Base-by-base conservation (phyloP, 2,888 invertebrate species). In the Atethmia centrago region DNA sequence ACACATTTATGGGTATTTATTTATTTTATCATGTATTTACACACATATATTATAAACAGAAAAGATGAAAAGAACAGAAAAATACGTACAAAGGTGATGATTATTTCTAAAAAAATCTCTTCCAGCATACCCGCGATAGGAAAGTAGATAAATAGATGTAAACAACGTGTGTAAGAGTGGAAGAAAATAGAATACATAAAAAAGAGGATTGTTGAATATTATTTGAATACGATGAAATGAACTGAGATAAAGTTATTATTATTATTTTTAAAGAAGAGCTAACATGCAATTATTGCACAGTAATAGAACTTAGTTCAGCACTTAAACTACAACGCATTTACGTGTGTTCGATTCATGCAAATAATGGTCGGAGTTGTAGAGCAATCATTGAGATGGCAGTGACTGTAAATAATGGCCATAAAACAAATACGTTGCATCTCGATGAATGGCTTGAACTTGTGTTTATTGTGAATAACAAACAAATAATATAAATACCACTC, bases 391-490 rank as follows among this genome's bases (percentile, higher is more conserved):
- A 70, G 25, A 77, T 63, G 62, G n/a, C 70, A 45, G 51, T 65
- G 71, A 78, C 73, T 62, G 82, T 61, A 68, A 85, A 83, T 76
- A 85, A 76, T 83, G 67, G 72, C 49, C 36, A 25, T 61, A 78
- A 74, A 64, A 51, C 47, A 81, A 71, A 83, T 58, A 79, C n/a
- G 36, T 66, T 74, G 72, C 65, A 70, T 61, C 70, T 73, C 40
- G 10, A 74, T 80, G 64, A 80, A 77, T 82, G 40, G 21, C 19
- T 69, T n/a, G 21, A 59, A 69, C 64, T 51, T 64, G 77, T 56
- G 42, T 47, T 56, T 67, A 62, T 77, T 84, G 76, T 79, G 49
- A 36, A 79, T 47, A 61, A 59, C 62, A 74, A 80, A 84, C 55
- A 80, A 42, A 70, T 31, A 2, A 28, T 58, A 16, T 64, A 21